These are phyloP conservation scores for zebrafish (Danio rerio) DNA, from an alignment of 2,113 vertebrate species.

Conservation along the genomic window DNA sequence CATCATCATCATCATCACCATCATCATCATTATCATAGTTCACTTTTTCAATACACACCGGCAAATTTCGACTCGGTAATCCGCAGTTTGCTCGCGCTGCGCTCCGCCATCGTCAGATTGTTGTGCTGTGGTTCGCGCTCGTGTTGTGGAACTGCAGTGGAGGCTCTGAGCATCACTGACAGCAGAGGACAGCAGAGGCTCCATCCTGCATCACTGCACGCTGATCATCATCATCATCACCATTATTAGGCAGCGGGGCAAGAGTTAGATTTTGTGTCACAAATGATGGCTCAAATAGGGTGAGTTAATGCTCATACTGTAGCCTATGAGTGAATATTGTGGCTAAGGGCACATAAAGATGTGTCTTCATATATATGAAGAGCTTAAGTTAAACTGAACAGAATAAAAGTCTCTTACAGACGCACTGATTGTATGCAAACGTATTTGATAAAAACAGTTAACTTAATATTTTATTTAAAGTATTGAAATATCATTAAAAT, in stretches of 20 bases:
- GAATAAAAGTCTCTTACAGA: not conserved
- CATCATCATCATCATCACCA: slow-evolving; percentile 56
- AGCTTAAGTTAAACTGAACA: not conserved
- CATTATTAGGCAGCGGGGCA: not conserved
- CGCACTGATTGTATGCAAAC: not conserved
- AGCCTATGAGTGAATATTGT: not conserved
- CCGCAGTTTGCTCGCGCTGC: slow-evolving; percentile 47
- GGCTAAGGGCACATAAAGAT: not conserved
- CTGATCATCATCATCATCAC: not conserved
- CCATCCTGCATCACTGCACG: slow-evolving; percentile 63
- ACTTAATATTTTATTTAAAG: no score
- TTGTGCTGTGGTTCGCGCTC: slow-evolving; percentile 55
- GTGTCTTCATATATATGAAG: not conserved
- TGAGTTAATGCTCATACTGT: not conserved
- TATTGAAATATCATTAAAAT: no score
- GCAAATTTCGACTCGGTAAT: not conserved
- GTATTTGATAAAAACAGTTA: no score
- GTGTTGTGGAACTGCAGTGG: slow-evolving; percentile 66
- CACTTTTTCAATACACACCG: slow-evolving; percentile 59
- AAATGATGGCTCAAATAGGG: not conserved
- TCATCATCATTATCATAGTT: slow-evolving; percentile 57
- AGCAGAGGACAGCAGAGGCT: slow-evolving; percentile 71
- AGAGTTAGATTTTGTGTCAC: not conserved
- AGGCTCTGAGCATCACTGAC: slow-evolving; percentile 66
- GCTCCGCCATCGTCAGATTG: slow-evolving; percentile 59